Evolutionary conservation across 2,797 vertebrate genomes (phyloP), one percentile per base, ranked within the genome.

Genomic region (Nothura maculosa): DNA sequence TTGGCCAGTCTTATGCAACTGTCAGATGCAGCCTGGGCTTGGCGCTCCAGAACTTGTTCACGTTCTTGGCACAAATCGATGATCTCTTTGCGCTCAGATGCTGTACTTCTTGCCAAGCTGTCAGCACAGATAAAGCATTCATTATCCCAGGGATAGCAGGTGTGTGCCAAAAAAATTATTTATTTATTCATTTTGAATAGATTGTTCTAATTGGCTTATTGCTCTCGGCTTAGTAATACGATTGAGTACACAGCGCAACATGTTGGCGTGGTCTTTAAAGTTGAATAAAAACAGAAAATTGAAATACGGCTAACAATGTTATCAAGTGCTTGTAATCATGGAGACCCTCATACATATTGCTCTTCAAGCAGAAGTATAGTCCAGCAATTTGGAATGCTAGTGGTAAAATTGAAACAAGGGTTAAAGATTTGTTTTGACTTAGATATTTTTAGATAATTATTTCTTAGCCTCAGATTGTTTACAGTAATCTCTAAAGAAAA

Each of bases 401-500:
- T 6, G 76, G 60, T 85, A 88, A 55, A 93, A 81, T 28, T 80
- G 83, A 86, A 95, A 36, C n/a, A 87, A 79, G 76, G 0, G 0
- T 54, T 88, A 50, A 84, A 68, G 36, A 21, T 55, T 86, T 47
- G 36, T 34, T 11, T 81, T 47, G 48, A 28, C 4, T 6, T 50
- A 30, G 4, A 0, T 32, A 34, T 92, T 89, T 77, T 87, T n/a
- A n/a, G 47, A 21, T 57, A 40, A 55, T 80, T 89, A 42, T 69
- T 17, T 30, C 50, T 61, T 67, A 61, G 20, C n/a, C 61, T 76
- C 42, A 77, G 17, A 40, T 54, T 88, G 64, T 57, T 81, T 83
- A 38, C 55, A 94, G 80, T 93, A 84, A 81, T 92, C 70, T 74
- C 58, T 91, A 88, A 88, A 83, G 47, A 87, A 91, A 92, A 72